A percentile compares a stretch with the other conserved stretches of the same genome.
These are phyloP conservation scores for Hyphantria cunea DNA, from an alignment of 1,140 invertebrate genomes.

Conservation along the genomic window DNA sequence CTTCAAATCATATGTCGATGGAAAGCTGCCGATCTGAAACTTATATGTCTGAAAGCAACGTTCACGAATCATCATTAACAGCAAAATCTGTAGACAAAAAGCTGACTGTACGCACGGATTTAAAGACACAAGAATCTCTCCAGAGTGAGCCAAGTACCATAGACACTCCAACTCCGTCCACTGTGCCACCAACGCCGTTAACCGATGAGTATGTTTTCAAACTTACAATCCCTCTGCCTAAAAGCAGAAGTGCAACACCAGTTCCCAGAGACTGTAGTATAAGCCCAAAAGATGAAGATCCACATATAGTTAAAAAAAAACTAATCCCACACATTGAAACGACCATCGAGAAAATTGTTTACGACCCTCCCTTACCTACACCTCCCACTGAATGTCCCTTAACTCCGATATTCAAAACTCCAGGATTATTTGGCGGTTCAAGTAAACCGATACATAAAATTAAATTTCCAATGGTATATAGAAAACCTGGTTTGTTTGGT, in stretches of 20 bases:
- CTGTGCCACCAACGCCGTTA: constrained; percentile 58
- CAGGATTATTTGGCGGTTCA: constrained; percentile 42
- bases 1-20: not conserved
- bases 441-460: constrained; percentile 39
- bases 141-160: constrained; percentile 33
- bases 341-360: constrained; percentile 52
- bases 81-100: constrained; percentile 19
- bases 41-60: not conserved
- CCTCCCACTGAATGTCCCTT: constrained; percentile 45
- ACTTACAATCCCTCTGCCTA: constrained; percentile 59
- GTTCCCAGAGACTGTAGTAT: constrained; percentile 52
- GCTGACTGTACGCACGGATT: constrained; percentile 11
- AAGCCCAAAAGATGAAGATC: constrained; percentile 57
- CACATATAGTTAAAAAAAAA: constrained; percentile 67
- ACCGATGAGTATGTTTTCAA: constrained; percentile 76
- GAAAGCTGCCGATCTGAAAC: not conserved
- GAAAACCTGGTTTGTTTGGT: constrained; percentile 14
- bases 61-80: constrained; percentile 36
- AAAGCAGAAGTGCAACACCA: constrained; percentile 41
- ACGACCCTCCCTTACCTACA: constrained; percentile 57
- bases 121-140: constrained; percentile 27
- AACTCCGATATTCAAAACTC: constrained; percentile 48
- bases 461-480: constrained; percentile 12
- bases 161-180: constrained; percentile 43
- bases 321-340: constrained; percentile 63